phyloP scores from a whole-genome alignment of 2,113 vertebrate species.

The Coryphaenoides rupestris region DNA sequence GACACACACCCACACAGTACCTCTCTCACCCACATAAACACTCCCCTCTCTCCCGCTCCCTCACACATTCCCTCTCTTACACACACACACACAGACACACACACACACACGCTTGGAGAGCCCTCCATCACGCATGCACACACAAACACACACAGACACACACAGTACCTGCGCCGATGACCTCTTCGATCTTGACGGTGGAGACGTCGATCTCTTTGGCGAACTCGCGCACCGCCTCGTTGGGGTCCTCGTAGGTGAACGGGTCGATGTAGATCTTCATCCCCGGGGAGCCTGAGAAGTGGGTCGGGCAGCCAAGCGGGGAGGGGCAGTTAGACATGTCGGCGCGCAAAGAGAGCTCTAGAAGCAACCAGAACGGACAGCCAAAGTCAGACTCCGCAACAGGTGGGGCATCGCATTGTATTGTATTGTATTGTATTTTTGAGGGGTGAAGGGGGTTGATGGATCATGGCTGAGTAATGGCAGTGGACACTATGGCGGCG shows the following conservation, averaged over 20 bases:
- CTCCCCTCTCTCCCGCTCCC: no score
- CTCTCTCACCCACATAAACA: no score
- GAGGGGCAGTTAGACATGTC: conserved; percentile 79
- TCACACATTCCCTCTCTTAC: no score
- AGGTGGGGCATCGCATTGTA: conserved; percentile 21
- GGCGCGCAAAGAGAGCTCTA: conserved; percentile 76
- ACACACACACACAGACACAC: not conserved
- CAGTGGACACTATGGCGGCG: not conserved
- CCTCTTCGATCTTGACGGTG: conserved; percentile 98
- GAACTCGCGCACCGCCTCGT: conserved; percentile 94
- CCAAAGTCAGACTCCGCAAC: conserved; percentile 44
- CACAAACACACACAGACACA: not conserved
- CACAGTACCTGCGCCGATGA: conserved; percentile 92
- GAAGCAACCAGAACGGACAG: conserved; percentile 67
- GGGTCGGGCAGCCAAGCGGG: conserved; percentile 76
- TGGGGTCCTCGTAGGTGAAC: conserved; percentile 98
- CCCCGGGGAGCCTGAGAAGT: conserved; percentile 89
- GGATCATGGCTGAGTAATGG: not conserved
- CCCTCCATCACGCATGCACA: not conserved
- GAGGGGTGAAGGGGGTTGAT: not conserved
- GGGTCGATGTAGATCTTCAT: conserved; percentile 99
- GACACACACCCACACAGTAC: no score
- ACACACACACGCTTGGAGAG: not conserved
- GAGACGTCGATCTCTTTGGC: conserved; percentile 99
- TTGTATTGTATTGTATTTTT: conserved; percentile 18